Base-by-base conservation (phyloP, 1,140 invertebrate genomes). In the Rhagoletis zephyria region DNA sequence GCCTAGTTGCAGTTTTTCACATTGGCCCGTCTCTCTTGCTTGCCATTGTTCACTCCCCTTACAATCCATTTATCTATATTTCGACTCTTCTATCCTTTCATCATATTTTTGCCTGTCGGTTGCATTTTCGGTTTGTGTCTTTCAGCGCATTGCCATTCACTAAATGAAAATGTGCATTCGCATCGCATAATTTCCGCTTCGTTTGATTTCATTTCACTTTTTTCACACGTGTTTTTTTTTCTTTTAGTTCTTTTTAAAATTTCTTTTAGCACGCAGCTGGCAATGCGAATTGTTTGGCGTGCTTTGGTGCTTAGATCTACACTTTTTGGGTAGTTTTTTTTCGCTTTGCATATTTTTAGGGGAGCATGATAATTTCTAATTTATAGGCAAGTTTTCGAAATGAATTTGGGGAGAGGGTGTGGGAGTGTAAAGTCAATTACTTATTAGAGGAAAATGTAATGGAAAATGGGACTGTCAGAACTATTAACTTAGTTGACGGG, bases 181-280 rank as follows among this genome's bases (percentile, higher is more conserved):
- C 74, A 81, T 81, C 74, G 74, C 74, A 81, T 81, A 81, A 81
- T 81, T 81, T 81, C 74, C 74, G 48, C 74, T 59, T 81, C 74
- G 74, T 81, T 81, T 81, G 74, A 81, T 56, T 81, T 81, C 74
- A 81, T 81, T 81, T 81, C 74, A 81, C 74, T 81, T 81, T 81
- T 81, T 81, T 81, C 4, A 48, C 3, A 30, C 30, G 40, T 0
- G 14, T 70, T 81, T 67, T 67, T n/a, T 67, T 19, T 64, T 64
- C 10, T 16, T 64, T 64, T 64, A n/a, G 30, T n/a, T 10, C 4
- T 16, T 67, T 19, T 19, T 14, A 14, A 12, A 59, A 81, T n/a
- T 19, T 59, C 48, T 56, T 67, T 67, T 67, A 40, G 19, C 48
- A 19, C 3, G 4, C 74, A 81, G 48, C 74, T 56, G 74, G 2